Base-by-base conservation (phyloP, 2,113 vertebrate genomes). In the Cynopterus brachyotis region DNA sequence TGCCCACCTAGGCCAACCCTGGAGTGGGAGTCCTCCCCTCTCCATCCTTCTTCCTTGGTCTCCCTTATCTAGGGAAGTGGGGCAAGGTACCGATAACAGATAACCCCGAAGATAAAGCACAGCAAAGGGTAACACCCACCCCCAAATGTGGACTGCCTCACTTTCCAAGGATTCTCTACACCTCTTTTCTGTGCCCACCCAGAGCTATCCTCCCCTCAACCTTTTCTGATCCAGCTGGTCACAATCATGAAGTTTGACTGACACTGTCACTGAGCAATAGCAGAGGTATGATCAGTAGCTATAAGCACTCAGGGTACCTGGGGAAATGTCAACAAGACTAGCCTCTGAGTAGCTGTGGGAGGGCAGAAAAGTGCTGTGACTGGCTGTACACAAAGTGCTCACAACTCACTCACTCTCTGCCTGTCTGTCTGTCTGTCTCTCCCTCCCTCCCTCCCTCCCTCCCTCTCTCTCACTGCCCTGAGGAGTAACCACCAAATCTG, bases 271-370 rank as follows among this genome's bases (percentile, higher is more conserved):
- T 91, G 35, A 90, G 62, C 59, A 45, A 75, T 0, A 53, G 83
- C 92, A 88, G 4, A 22, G 37, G 16, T 64, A 59, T 30, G 42
- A 67, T 66, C 90, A 85, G 79, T 67, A 75, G 81, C 73, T 81
- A 50, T 5, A 37, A 75, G 64, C 82, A 81, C 1, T 2, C 59
- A 57, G 70, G 82, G 62, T 81, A 96, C 88, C 84, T 86, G 82
- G 80, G 84, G 90, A 90, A 94, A 91, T 30, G 64, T 45, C 80
- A 87, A 79, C 59, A 90, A 83, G 57, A 47, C 70, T 50, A 80
- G 62, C 8, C 80, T 92, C 83, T 42, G 91, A 80, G 70, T 64
- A 35, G 35, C 75, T 94, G n/a, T 57, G n/a, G 85, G 47, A 70
- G 67, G 50, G 57, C 82, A 92, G 50, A 83, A 70, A 72, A 57